Evolutionary conservation across 2,113 vertebrate genomes (phyloP).

Genomic region (Dromas ardeola): DNA sequence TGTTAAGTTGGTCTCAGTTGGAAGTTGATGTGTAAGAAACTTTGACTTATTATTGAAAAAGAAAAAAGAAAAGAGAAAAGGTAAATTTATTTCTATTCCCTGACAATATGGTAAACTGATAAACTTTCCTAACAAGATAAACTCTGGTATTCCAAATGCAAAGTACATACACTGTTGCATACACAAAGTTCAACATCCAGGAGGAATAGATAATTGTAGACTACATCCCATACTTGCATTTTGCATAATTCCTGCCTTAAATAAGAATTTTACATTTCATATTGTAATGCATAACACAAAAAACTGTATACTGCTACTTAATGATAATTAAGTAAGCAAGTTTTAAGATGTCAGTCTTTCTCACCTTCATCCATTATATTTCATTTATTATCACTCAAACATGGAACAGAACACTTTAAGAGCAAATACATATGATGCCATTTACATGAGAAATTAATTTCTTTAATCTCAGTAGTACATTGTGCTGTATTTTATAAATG

Average conservation of each 20-base stretch:
- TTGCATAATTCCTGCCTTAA: background rate
- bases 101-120: background rate
- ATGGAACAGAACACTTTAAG: background rate
- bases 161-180: background rate
- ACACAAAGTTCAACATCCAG: background rate
- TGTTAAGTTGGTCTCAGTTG: background rate
- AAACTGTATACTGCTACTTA: background rate
- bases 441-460: background rate
- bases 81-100: background rate
- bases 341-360: background rate
- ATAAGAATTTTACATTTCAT: background rate
- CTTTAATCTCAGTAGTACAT: background rate
- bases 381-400: background rate
- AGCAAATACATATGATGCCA: background rate
- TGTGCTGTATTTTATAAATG: background rate
- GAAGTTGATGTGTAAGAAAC: background rate
- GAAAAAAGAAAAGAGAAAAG: background rate
- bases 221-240: background rate
- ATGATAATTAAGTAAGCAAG: background rate
- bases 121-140: background rate
- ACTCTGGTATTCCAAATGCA: background rate
- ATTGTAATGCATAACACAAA: background rate
- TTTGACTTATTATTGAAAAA: background rate
- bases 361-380: background rate
- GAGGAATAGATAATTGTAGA: background rate